phyloP scores from a whole-genome alignment of 1,140 invertebrate genomes.

The Bathynomus jamesi region DNA sequence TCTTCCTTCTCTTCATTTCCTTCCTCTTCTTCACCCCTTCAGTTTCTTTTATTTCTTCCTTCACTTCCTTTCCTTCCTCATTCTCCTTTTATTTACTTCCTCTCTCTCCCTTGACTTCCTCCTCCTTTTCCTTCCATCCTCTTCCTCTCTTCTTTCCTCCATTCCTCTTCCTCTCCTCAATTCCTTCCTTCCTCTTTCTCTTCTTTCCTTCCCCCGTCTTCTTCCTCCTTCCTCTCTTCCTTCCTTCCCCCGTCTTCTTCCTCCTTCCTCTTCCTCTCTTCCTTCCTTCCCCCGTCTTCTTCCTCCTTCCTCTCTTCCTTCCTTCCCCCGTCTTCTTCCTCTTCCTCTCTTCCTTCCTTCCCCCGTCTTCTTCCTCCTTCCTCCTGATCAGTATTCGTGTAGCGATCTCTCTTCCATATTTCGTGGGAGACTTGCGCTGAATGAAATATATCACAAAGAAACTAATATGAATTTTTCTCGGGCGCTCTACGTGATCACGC shows the following conservation, averaged over 20 bases:
- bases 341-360: too few species aligned
- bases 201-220: not conserved
- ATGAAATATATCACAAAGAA: too few species aligned
- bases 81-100: not conserved
- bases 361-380: not conserved
- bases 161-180: not conserved
- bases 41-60: too few species aligned
- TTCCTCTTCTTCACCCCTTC: not conserved
- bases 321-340: not conserved
- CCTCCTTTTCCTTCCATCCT: not conserved
- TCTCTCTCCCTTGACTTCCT: not conserved
- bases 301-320: not conserved
- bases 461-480: too few species aligned
- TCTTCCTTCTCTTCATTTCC: too few species aligned
- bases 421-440: too few species aligned
- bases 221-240: not conserved
- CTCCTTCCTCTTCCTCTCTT: not conserved
- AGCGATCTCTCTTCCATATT: too few species aligned
- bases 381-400: too few species aligned
- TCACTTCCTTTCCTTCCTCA: not conserved
- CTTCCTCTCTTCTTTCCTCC: not conserved
- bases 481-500: too few species aligned
- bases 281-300: not conserved
- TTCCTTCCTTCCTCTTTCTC: not conserved
- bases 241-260: not conserved